Percentiles rank a stretch among this genome's conserved stretches.
phyloP scores from a whole-genome alignment of 2,797 vertebrate genomes.

The Micrastur ruficollis region DNA sequence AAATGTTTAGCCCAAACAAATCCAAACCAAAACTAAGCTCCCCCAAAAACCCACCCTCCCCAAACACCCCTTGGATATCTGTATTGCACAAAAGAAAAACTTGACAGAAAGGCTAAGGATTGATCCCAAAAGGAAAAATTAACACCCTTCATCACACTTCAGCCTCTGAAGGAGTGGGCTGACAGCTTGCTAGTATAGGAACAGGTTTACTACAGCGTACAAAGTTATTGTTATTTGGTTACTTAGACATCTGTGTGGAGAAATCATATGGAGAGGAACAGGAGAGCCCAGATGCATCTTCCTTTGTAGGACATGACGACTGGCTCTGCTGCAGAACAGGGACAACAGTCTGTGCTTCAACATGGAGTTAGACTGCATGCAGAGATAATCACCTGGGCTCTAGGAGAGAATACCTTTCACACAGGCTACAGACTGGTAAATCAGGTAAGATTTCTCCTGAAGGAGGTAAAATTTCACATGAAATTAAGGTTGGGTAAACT shows the following conservation, averaged over 20 bases:
- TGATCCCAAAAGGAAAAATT: background rate
- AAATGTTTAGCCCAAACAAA: background rate
- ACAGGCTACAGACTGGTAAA: background rate
- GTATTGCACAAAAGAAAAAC: background rate
- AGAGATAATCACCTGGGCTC: background rate
- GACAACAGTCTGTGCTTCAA: background rate
- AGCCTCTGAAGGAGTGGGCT: background rate
- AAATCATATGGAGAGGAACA: background rate
- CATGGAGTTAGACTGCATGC: background rate
- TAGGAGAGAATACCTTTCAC: background rate
- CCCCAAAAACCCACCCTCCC: background rate
- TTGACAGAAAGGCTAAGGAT: background rate
- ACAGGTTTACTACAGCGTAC: background rate
- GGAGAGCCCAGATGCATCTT: background rate
- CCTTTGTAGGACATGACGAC: background rate
- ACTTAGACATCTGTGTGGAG: background rate
- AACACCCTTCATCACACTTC: background rate
- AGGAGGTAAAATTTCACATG: background rate
- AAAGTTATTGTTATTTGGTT: background rate
- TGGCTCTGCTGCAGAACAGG: background rate
- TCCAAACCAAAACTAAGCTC: background rate
- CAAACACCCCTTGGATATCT: background rate
- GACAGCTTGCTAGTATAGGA: background rate
- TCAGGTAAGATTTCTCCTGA: background rate
- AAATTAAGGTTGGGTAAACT: background rate